These are phyloP conservation scores for Petaurus breviceps DNA, from an alignment of 2,113 vertebrate species.

Conservation along the genomic window DNA sequence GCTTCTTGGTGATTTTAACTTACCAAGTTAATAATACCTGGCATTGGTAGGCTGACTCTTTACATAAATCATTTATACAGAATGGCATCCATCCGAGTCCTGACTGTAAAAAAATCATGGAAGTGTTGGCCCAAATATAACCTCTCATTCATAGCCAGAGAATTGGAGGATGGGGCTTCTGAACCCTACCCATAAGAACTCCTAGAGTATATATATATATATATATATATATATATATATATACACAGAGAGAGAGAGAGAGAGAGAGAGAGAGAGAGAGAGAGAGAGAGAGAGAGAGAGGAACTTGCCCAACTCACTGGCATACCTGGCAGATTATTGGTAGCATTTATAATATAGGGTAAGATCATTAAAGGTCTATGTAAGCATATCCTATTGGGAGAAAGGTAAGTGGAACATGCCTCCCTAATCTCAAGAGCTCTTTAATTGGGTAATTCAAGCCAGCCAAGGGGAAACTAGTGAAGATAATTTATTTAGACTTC, in stretches of 20 bases:
- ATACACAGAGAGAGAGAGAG: too few species aligned
- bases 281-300: too few species aligned
- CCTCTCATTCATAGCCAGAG: not conserved
- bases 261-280: too few species aligned
- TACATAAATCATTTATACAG: not conserved
- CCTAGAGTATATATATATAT: too few species aligned
- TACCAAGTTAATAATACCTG: not conserved
- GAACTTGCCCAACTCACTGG: not conserved
- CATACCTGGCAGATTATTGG: not conserved
- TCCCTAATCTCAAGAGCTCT: constrained; percentile 10
- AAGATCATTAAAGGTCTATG: not conserved
- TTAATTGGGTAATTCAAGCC: not conserved
- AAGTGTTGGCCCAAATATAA: not conserved
- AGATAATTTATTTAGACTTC: constrained; percentile 26
- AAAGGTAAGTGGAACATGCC: not conserved
- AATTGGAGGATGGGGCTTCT: not conserved
- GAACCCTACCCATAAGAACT: not conserved
- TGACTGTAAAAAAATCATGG: not conserved
- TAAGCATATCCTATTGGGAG: not conserved
- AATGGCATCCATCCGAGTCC: not conserved
- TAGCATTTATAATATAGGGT: not conserved
- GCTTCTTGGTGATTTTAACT: not conserved
- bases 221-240: too few species aligned
- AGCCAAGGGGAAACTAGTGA: not conserved
- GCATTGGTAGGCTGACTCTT: not conserved